Base-by-base conservation (phyloP, 2,113 vertebrate species). In the Oryzias javanicus region DNA sequence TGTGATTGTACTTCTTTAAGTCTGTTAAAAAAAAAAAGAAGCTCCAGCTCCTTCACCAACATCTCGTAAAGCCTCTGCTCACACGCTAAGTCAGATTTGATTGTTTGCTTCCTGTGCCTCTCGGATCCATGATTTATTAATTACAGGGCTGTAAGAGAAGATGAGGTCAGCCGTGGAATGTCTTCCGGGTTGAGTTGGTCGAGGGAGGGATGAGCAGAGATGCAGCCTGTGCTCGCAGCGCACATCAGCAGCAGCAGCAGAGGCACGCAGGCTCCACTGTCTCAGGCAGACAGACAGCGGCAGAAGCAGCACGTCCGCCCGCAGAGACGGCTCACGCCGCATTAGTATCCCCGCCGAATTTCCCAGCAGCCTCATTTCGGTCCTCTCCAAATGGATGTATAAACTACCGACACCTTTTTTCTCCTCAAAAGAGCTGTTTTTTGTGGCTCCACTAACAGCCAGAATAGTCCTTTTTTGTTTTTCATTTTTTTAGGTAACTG, bases 181-280 rank as follows among this genome's bases (percentile, higher is more conserved):
- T 82, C 84, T 92, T 92, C 91, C 91, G 91, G 91, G 91, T 91
- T 83, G 87, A 55, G 51, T 51, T 46, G 64, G 62, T 67, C 80
- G 67, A 83, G 88, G 87, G 89, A 84, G 88, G 84, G 84, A 80
- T 82, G 84, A 78, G 72, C 72, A 71, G 56, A 65, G 78, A 80
- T 81, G 84, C 71, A 79, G 84, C 46, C 69, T 72, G 69, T 66
- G 72, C 62, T 79, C 67, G 67, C 84, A 56, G 72, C 48, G 67
- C 84, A 66, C 86, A 86, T 80, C 86, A 76, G 82, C 81, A 46
- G 44, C 46, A 70, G 54, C 29, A 12, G 29, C 86, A 86, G 79
- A 85, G 73, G 82, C 81, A 72, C 49, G 66, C 51, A 8, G 68
- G 42, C 65, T 66, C 22, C 60, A 51, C 59, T 62, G 50, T 55